Evolutionary conservation across 2,888 invertebrate species (phyloP).

Genomic region (Habroteleia sp.): DNA sequence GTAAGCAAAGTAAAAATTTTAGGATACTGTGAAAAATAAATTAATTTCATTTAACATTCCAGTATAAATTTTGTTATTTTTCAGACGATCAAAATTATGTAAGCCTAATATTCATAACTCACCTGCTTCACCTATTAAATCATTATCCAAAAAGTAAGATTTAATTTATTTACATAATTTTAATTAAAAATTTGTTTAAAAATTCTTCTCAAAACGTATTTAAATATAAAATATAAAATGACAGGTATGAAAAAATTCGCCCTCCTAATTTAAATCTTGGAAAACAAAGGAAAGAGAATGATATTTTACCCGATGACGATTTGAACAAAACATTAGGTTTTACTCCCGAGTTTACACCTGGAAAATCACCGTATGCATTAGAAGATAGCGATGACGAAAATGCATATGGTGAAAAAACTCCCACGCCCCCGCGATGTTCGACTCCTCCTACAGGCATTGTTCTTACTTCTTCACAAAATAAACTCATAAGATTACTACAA

Average conservation of each 20-base stretch:
- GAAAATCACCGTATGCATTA: conserved; percentile 71
- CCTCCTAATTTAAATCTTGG: conserved; percentile 68
- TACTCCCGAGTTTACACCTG: conserved; percentile 73
- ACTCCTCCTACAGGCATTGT: conserved; percentile 74
- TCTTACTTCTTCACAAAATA: conserved; percentile 68
- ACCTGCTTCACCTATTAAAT: too few relatives aligned
- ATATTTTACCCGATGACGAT: conserved; percentile 40
- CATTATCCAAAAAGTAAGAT: too few relatives aligned
- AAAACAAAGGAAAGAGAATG: background rate
- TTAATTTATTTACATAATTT: too few relatives aligned
- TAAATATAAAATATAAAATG: background rate
- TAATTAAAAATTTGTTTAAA: too few relatives aligned
- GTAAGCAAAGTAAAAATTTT: too few relatives aligned
- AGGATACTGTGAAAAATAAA: too few relatives aligned
- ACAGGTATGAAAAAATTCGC: conserved; percentile 67
- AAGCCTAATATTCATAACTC: too few relatives aligned
- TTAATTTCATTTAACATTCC: too few relatives aligned
- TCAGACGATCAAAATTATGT: too few relatives aligned
- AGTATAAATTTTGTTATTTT: too few relatives aligned
- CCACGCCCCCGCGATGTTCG: conserved; percentile 73
- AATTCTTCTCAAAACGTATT: too few relatives aligned
- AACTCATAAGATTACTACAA: conserved; percentile 71
- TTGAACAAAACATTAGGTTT: conserved; percentile 68
- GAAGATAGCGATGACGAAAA: conserved; percentile 72
- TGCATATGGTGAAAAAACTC: conserved; percentile 73